Base-by-base conservation (phyloP, 1,140 invertebrate species). In the Drosophila kanapiae region DNA sequence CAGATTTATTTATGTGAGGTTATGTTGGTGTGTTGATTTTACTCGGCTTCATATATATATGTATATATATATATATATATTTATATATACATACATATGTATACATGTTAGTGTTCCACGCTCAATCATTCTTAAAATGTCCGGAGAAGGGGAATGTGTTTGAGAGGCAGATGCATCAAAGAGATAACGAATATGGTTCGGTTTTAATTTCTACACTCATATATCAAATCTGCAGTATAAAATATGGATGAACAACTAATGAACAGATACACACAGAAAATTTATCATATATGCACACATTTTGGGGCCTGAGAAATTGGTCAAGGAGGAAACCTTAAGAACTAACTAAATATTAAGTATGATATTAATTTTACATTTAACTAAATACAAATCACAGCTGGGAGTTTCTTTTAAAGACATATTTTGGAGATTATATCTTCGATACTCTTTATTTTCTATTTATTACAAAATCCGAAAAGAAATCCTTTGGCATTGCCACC, bases 1-100 rank as follows among this genome's bases (percentile, higher is more conserved):
- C 85, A 90, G 85, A 90, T 90, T 91, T 90, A 90, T 90, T 90
- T 90, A 90, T 90, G 81, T 76, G 68, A 78, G 78, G 78, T 60
- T 80, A 78, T 86, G 68, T 63, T 82, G 59, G 53, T 72, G 69
- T 71, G 69, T 49, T 70, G 67, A 68, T 68, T 69, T 56, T 47
- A 31, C 49, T 16, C 49, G 7, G 23, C 33, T 45, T 29, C 27
- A 1, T 11, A 10, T 23, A 33, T 37, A 51, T 38, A 38, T n/a
- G n/a, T 16, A 29, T 10, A 16, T 16, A 49, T 33, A 18, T 16
- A 53, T 53, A 16, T 27, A 31, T 11, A 40, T 9, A 68, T 11
- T 11, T 13, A n/a, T 35, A 11, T 16, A 18, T 13, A n/a, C 27
- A 11, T 16, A 18, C 14, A 4, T 57, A 31, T 10, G 6, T 27